Evolutionary conservation across 2,113 vertebrate genomes (phyloP).

Genomic region (Piprites chloris): DNA sequence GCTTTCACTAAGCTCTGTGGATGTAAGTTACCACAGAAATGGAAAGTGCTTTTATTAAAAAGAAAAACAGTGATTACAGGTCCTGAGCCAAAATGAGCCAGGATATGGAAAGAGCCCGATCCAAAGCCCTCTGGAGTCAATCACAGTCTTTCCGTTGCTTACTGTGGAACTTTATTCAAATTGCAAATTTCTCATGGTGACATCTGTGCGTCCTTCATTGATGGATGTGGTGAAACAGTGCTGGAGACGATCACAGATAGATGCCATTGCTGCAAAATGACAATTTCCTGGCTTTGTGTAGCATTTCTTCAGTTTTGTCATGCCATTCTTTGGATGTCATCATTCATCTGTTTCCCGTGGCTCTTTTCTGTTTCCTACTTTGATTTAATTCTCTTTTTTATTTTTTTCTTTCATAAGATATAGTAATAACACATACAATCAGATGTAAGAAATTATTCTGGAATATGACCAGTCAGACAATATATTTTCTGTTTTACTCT

Average conservation of each 20-base stretch:
- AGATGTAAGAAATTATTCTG: not conserved
- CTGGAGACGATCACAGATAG: not conserved
- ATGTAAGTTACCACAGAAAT: not conserved
- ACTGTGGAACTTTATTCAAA: not conserved
- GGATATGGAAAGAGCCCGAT: not conserved
- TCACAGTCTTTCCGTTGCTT: not conserved
- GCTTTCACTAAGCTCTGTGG: not conserved
- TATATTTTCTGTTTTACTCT: not conserved
- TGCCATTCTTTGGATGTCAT: slow-evolving; percentile 45
- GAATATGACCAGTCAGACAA: not conserved
- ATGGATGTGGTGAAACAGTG: slow-evolving; percentile 12
- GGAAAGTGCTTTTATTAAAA: not conserved
- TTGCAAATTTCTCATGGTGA: slow-evolving; percentile 25
- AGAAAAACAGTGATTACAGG: not conserved
- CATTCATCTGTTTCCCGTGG: slow-evolving; percentile 57
- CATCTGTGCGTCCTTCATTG: not conserved
- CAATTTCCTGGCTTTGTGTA: slow-evolving; percentile 64
- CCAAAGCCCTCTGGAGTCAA: not conserved
- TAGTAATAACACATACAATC: not conserved
- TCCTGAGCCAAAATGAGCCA: not conserved
- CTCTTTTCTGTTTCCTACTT: slow-evolving; percentile 37
- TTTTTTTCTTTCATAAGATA: not conserved
- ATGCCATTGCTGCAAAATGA: slow-evolving; percentile 30
- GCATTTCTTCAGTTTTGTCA: slow-evolving; percentile 24
- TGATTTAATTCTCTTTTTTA: not conserved